Evolutionary conservation across 2,888 invertebrate species (phyloP).

Genomic region (Metopia argyrocephala): DNA sequence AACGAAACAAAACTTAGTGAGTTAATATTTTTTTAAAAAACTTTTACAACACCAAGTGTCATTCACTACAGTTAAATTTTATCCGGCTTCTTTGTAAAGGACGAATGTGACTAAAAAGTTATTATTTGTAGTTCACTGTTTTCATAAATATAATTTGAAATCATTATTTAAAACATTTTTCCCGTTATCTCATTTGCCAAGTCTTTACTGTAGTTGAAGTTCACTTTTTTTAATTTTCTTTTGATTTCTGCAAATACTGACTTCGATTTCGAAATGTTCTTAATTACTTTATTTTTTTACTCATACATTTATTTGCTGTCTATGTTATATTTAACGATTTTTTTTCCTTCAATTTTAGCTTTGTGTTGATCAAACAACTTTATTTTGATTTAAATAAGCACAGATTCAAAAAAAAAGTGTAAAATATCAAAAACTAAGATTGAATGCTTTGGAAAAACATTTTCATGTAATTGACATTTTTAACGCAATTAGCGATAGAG

Average conservation of each 20-base stretch:
- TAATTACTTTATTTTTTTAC: conserved; percentile 61
- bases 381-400: conserved; percentile 30
- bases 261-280: conserved; percentile 43
- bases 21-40: too few relatives aligned
- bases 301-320: conserved; percentile 25
- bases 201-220: background rate
- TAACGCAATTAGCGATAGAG: conserved; percentile 51
- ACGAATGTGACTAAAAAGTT: too few relatives aligned
- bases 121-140: too few relatives aligned
- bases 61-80: too few relatives aligned
- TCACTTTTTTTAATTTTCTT: background rate
- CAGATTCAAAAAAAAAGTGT: background rate
- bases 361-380: conserved; percentile 36
- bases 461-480: conserved; percentile 60
- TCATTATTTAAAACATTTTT: too few relatives aligned
- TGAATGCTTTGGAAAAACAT: conserved; percentile 51
- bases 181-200: background rate
- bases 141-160: too few relatives aligned
- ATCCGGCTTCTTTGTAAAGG: too few relatives aligned
- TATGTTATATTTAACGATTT: conserved; percentile 2
- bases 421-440: conserved; percentile 31
- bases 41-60: too few relatives aligned
- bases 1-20: too few relatives aligned
- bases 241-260: conserved; percentile 14
- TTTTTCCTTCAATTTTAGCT: background rate